Percentiles rank a stretch among this genome's conserved stretches.
Evolutionary conservation across 2,113 vertebrate genomes (phyloP).

Genomic region (Lycaon pictus): DNA sequence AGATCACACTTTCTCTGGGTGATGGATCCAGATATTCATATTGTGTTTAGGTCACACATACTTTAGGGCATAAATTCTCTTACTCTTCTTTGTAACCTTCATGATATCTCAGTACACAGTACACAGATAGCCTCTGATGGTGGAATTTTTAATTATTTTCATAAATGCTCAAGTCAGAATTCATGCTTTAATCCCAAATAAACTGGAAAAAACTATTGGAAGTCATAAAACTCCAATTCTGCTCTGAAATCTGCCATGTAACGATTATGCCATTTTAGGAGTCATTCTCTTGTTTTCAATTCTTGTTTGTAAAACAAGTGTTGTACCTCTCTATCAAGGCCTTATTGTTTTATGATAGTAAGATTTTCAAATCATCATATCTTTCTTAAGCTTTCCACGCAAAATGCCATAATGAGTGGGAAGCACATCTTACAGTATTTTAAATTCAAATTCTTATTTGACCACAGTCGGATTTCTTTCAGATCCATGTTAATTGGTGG

Average conservation of each 20-base stretch:
- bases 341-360: neutral
- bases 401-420: neutral
- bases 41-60: neutral
- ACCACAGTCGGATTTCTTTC: conserved; percentile 55
- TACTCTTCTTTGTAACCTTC: neutral
- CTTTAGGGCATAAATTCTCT: neutral
- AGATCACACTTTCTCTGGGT: neutral
- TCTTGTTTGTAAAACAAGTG: neutral
- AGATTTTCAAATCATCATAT: conserved; percentile 17
- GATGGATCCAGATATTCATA: neutral
- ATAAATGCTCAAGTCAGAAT: neutral
- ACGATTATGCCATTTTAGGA: neutral
- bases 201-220: neutral
- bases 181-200: neutral
- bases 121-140: neutral
- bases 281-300: neutral
- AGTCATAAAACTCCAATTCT: neutral
- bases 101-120: neutral
- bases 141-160: neutral
- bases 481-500: neutral
- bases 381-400: neutral
- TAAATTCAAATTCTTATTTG: conserved; percentile 43
- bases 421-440: neutral
- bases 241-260: neutral
- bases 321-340: neutral